Evolutionary conservation across 1,140 invertebrate genomes (phyloP), one percentile per base, ranked within the genome.

Genomic region (Globodera ellingtonae): DNA sequence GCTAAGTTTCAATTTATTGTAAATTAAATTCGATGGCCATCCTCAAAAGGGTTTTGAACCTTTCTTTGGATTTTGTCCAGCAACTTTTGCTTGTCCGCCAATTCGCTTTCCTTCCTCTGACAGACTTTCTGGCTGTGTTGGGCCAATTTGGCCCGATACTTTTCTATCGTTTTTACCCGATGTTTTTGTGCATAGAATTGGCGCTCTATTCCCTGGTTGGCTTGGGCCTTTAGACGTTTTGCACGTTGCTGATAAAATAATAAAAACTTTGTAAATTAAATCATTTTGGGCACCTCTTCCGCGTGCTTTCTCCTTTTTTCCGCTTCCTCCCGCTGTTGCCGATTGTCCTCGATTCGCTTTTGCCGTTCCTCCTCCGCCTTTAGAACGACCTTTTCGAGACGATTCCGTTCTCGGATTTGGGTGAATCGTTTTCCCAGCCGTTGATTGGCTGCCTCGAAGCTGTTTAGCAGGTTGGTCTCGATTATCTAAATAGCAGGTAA

Each of bases 401-500:
- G 75, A 44, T 80, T 75, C 18, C 73, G 69, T 47, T 86, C 85
- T 59, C 75, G 76, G 15, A 72, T 67, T 50, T 75, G 78, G 46
- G 46, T 67, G 46, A 47, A 67, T 52, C 56, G 67, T 35, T 81
- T 35, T 15, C 72, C 82, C 21, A 78, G 56, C 48, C 72, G 24
- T 67, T 69, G 79, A 52, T 86, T 85, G 9, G 81, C 83, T 48
- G 79, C 85, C 47, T 84, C 83, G 62, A 86, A 47, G 13, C 78
- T 83, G 77, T 85, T 84, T 44, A 86, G 79, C 59, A 86, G 83
- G 46, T 82, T 78, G 8, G 81, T 79, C 52, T 86, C 85, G 62
- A 85, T 75, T 15, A 84, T 81, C 73, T 82, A 18, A 82, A 82
- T 3, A 7, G 18, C 18, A 7, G 24, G 24, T 24, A 24, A 24